Base-by-base conservation (phyloP, 1,140 invertebrate species). In the Papilio aristodemus region DNA sequence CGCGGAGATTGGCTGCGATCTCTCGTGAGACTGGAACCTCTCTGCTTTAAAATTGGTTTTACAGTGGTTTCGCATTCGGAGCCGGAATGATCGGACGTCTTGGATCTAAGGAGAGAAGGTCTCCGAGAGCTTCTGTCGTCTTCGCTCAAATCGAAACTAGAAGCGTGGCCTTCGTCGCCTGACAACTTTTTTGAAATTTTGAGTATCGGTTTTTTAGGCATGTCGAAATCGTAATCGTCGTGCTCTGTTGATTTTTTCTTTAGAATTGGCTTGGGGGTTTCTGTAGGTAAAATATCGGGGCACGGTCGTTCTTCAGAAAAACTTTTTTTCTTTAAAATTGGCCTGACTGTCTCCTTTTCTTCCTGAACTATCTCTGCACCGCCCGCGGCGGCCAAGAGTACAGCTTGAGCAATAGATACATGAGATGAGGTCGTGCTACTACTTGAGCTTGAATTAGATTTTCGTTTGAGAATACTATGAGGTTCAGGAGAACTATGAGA, bases 171-270 rank as follows among this genome's bases (percentile, higher is more conserved):
- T 71, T 92, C 91, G 63, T 92, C 93, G 43, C 93, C 91, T 4
- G 94, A 95, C 67, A 93, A 92, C 72, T 94, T 95, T 74, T 94
- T 93, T 0, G 94, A 93, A 19, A 93, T 93, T 86, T 97, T 97
- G 0, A 97, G 87, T 70, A 97, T 97, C 11, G 97, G 96, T 78
- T 94, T 95, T 68, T 94, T 95, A 0, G 93, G 93, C 66, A 92
- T 93, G 36, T 95, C 94, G 50, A 93, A 91, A 25, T 95, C 95
- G 70, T 94, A 92, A 77, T 97, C 95, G 67, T 97, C 96, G 6
- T 94, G 94, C 75, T 97, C 96, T 0, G 94, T 96, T 0, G 95
- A 95, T 81, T 96, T 97, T 83, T 97, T 97, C 79, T 97, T 97
- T 8, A 97, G 80, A 80, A 97, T 97, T 0, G 96, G 96, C 83